Conservation (phyloP, 2,888 invertebrate species). For the Agrotis puta region DNA sequence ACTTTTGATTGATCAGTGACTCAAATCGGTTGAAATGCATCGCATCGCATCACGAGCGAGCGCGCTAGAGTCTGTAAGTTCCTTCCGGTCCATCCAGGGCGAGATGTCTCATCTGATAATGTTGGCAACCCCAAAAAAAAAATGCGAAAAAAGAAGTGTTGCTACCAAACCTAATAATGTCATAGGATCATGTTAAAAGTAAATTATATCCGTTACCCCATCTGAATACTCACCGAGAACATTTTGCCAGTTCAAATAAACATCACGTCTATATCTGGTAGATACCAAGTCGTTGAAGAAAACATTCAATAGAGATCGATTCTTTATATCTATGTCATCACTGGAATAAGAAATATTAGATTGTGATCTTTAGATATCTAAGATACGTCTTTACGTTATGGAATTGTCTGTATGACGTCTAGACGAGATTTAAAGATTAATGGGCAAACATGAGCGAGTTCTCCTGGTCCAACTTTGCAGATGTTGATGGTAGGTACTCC, state of each 20-base stretch:
- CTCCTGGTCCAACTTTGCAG: neutral
- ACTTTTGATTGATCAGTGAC: no score
- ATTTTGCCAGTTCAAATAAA: slow-evolving; percentile 93
- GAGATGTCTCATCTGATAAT: no score
- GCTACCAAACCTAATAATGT: slow-evolving; percentile 6
- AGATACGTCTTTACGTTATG: no score
- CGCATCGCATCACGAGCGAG: no score
- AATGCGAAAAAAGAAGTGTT: no score
- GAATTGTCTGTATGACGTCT: slow-evolving; percentile 12
- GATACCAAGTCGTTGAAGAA: slow-evolving; percentile 93
- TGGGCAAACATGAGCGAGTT: neutral
- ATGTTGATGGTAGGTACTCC: no score
- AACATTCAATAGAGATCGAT: slow-evolving; percentile 92
- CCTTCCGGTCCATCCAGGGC: no score
- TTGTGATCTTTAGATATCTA: slow-evolving; percentile 1
- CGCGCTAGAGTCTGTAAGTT: no score
- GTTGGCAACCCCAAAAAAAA: no score
- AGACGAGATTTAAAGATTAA: slow-evolving; percentile 17
- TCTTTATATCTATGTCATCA: slow-evolving; percentile 81
- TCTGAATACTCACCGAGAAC: slow-evolving; percentile 90
- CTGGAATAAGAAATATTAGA: slow-evolving; percentile 71
- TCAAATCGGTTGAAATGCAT: no score
- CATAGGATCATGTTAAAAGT: slow-evolving; percentile 26
- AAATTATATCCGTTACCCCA: slow-evolving; percentile 64
- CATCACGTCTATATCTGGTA: slow-evolving; percentile 92